Conservation (phyloP, 2,888 invertebrate genomes). For the Eristalis tenax region DNA sequence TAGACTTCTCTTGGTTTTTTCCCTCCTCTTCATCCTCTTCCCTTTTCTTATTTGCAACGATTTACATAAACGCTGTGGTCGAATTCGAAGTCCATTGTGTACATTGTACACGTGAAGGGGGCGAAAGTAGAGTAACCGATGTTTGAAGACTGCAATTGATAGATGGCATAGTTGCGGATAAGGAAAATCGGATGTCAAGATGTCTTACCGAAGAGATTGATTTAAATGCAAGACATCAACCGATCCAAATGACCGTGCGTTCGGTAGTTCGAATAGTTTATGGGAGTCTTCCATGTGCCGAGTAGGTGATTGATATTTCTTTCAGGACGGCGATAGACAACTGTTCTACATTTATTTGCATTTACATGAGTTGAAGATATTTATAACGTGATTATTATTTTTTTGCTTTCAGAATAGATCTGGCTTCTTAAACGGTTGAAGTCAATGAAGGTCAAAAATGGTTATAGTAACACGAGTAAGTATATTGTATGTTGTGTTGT, state of each 20-base stretch:
- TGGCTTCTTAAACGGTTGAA: slow-evolving; percentile 68
- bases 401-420: slow-evolving; percentile 58
- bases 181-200: slow-evolving; percentile 37
- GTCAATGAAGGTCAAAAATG: slow-evolving; percentile 84
- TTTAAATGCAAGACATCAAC: slow-evolving; percentile 56
- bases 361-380: not conserved
- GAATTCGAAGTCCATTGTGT: slow-evolving; percentile 31
- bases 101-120: slow-evolving; percentile 18
- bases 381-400: not conserved
- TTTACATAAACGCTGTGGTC: slow-evolving; percentile 52
- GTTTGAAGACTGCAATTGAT: slow-evolving; percentile 51
- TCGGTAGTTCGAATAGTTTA: slow-evolving; percentile 27
- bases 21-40: not conserved
- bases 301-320: not conserved
- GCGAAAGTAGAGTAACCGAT: slow-evolving; percentile 35
- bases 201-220: slow-evolving; percentile 41
- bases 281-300: slow-evolving; percentile 29
- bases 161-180: not conserved
- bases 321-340: not conserved
- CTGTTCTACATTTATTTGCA: not conserved
- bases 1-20: not conserved
- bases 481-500: slow-evolving; percentile 63
- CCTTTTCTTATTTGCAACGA: slow-evolving; percentile 29
- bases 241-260: slow-evolving; percentile 50
- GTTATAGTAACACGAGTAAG: slow-evolving; percentile 91